These are phyloP conservation scores for Bagarius yarrelli DNA, from an alignment of 2,113 vertebrate genomes.

Conservation along the genomic window DNA sequence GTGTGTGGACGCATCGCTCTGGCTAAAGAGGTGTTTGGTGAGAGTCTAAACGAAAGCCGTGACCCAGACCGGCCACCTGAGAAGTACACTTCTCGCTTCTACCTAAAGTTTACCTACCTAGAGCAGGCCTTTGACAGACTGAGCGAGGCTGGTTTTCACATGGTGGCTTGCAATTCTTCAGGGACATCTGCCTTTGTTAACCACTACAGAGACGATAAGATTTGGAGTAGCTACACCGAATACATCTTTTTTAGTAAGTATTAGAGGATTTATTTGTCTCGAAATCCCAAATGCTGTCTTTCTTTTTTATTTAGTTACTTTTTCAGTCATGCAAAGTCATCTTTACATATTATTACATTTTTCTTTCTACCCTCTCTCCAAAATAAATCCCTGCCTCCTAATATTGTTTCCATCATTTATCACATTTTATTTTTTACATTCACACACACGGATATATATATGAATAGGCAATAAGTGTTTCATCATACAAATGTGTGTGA, in stretches of 20 bases:
- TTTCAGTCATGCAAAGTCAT: neutral
- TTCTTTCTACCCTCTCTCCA: neutral
- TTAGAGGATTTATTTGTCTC: constrained; percentile 1
- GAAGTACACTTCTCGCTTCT: constrained; percentile 88
- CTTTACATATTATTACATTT: neutral
- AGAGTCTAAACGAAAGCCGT: constrained; percentile 84
- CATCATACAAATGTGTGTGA: constrained; percentile 41
- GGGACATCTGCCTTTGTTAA: constrained; percentile 78
- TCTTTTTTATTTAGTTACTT: neutral
- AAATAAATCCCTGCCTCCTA: neutral
- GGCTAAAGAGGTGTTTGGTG: constrained; percentile 85
- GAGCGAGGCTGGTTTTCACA: constrained; percentile 80
- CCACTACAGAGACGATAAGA: constrained; percentile 85
- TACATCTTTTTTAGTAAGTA: constrained; percentile 90
- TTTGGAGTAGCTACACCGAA: constrained; percentile 89
- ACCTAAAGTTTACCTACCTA: constrained; percentile 87
- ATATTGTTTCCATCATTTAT: neutral
- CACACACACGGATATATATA: neutral
- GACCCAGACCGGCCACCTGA: constrained; percentile 84
- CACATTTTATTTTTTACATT: neutral
- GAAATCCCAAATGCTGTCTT: neutral
- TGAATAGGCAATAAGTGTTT: constrained; percentile 7
- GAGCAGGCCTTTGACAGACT: constrained; percentile 87
- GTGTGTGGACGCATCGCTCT: constrained; percentile 84
- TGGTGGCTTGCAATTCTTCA: constrained; percentile 79